These are phyloP conservation scores for Acromyrmex echinatior DNA, from an alignment of 1,140 invertebrate species.

Conservation along the genomic window DNA sequence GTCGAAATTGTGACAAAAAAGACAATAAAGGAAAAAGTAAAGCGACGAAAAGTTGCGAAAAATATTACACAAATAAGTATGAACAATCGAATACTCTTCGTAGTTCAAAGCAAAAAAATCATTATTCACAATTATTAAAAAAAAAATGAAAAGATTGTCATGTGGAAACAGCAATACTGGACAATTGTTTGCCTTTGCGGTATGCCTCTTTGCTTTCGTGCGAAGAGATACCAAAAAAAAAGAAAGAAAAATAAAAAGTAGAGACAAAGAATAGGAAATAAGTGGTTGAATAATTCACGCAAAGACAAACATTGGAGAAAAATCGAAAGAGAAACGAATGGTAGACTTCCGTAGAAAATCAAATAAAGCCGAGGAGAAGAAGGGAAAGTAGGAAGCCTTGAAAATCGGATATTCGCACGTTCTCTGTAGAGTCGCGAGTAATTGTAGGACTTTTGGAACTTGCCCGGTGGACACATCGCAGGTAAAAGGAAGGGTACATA, in stretches of 20 bases:
- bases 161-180: background rate
- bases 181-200: background rate
- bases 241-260: constrained; percentile 1
- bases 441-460: constrained; percentile 59
- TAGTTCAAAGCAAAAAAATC: background rate
- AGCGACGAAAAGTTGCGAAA: constrained; percentile 19
- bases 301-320: constrained; percentile 45
- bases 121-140: background rate
- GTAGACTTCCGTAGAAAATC: constrained; percentile 43
- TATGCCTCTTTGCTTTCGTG: background rate
- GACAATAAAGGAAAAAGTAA: background rate
- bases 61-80: background rate
- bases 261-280: constrained; percentile 21
- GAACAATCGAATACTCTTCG: background rate
- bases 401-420: constrained; percentile 63
- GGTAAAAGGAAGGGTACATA: constrained; percentile 35
- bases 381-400: constrained; percentile 39
- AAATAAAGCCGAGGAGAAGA: constrained; percentile 37
- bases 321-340: constrained; percentile 48
- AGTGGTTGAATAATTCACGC: constrained; percentile 46
- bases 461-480: constrained; percentile 36
- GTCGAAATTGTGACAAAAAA: constrained; percentile 31
- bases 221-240: too few species aligned
- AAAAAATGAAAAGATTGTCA: background rate
- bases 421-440: constrained; percentile 49